Evolutionary conservation across 2,888 invertebrate species (phyloP), one percentile per base, ranked within the genome.

Genomic region (Drosophila prolongata): DNA sequence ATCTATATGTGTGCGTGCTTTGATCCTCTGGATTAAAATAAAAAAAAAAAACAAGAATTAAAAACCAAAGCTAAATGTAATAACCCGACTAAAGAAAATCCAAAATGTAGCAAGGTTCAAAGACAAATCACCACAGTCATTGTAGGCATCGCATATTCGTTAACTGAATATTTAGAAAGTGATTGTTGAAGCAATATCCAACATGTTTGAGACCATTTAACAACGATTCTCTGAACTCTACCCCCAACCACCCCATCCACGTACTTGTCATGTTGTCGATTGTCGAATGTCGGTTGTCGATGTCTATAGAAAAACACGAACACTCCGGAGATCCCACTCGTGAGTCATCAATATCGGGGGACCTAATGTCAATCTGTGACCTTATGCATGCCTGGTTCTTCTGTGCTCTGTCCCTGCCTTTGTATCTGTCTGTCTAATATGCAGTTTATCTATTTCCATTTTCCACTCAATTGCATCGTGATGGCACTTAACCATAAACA

Each of bases 81-180:
- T 14, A 65, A 55, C 68, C 71, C 62, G 59, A 54, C 43, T 64
- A 65, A 69, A 64, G 62, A 57, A 37, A 24, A 47, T 24, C 30
- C 34, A 13, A 47, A 52, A 42, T 44, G 46, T 24, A 64, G 34
- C 43, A 16, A 11, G 10, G 43, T 19, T 19, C 9, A 54, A 46
- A 49, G 35, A 27, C 47, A 44, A 50, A 47, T 14, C 40, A 61
- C 24, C 43, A 65, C 62, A 40, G 34, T 37, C 43, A 65, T 52
- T 64, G 24, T 27, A 47, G 30, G 66, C 68, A 68, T 65, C 68
- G 70, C 66, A 57, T 68, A 75, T 73, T 69, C 74, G 61, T 75
- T 89, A 88, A 84, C 78, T 89, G 89, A 87, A 89, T 84, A 84
- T 75, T 70, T 75, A 72, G 69, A 62, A 75, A 81, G 49, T 64